Base-by-base conservation (phyloP, 2,113 vertebrate genomes). In the Alligator sinensis region DNA sequence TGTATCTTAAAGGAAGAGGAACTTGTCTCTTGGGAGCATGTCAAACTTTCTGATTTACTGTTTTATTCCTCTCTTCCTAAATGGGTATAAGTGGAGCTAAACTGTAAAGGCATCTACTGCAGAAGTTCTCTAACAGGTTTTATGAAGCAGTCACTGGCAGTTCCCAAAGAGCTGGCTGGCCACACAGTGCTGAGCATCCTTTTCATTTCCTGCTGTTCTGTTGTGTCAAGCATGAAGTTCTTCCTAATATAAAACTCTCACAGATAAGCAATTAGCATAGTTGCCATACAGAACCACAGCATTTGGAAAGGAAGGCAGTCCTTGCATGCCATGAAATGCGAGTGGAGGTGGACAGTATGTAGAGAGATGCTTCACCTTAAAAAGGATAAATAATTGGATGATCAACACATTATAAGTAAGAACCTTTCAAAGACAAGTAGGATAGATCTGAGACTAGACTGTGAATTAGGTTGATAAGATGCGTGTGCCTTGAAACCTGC, bases 391-490 rank as follows among this genome's bases (percentile, higher is more conserved):
- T 74, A 13, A 25, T 89, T 89, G 89, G 3, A 30, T 68, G n/a
- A 57, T 87, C 5, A 6, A 16, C 58, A 2, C 76, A 6, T 77
- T 63, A 9, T 12, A 75, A 25, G n/a, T 60, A 22, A 76, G 76
- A 90, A 82, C 25, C 12, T n/a, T 88, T 28, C 87, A 72, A 74
- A 72, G 62, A 55, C n/a, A 59, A 7, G 4, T 28, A 24, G 28
- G 22, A 16, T 79, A 61, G 3, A 9, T 47, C 10, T 82, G 11
- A 59, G 86, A 84, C 47, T 30, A 82, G 87, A 81, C 15, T 5
- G 27, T 66, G n/a, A 84, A 61, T 24, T 47, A 28, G 82, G 86
- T 21, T 14, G 80, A 2, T 59, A 0, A 0, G 34, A 10, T 7
- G 25, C 9, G 80, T 7, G 5, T 11, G 17, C 9, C n/a, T 60